Evolutionary conservation across 2,888 invertebrate genomes (phyloP).

Genomic region (Gymnocheta viridis): DNA sequence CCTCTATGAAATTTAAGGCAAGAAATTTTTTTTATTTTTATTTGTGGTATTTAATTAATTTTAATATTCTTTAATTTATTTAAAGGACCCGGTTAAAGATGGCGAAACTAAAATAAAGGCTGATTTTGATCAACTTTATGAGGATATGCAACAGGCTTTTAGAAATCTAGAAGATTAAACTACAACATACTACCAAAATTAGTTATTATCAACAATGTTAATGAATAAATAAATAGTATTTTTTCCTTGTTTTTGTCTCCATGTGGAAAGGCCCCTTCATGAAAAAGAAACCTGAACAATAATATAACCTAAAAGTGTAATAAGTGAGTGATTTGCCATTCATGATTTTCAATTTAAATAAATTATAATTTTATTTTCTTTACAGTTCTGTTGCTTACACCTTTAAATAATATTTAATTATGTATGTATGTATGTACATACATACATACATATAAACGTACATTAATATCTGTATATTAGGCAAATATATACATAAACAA

Average conservation of each 20-base stretch:
- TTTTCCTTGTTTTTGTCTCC: constrained; percentile 6
- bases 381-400: constrained; percentile 32
- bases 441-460: constrained; percentile 10
- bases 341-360: background rate
- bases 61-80: constrained; percentile 66
- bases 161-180: constrained; percentile 98
- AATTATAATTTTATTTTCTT: background rate
- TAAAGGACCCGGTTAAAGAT: constrained; percentile 97
- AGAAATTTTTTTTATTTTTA: constrained; percentile 24
- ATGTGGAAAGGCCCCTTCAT: constrained; percentile 8
- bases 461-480: constrained; percentile 32
- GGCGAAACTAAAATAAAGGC: constrained; percentile 98
- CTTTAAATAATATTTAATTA: constrained; percentile 23
- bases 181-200: constrained; percentile 1
- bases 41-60: background rate
- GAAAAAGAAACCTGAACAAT: constrained; percentile 66
- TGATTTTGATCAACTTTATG: constrained; percentile 97
- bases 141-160: constrained; percentile 98
- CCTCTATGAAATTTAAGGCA: constrained; percentile 99
- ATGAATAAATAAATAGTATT: constrained; percentile 7
- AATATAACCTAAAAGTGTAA: constrained; percentile 48
- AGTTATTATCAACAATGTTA: background rate
- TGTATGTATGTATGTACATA: constrained; percentile 11
- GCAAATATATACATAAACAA: constrained; percentile 30
- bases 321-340: constrained; percentile 27